Evolutionary conservation across 2,113 vertebrate genomes (phyloP).

Genomic region (Eptesicus fuscus): DNA sequence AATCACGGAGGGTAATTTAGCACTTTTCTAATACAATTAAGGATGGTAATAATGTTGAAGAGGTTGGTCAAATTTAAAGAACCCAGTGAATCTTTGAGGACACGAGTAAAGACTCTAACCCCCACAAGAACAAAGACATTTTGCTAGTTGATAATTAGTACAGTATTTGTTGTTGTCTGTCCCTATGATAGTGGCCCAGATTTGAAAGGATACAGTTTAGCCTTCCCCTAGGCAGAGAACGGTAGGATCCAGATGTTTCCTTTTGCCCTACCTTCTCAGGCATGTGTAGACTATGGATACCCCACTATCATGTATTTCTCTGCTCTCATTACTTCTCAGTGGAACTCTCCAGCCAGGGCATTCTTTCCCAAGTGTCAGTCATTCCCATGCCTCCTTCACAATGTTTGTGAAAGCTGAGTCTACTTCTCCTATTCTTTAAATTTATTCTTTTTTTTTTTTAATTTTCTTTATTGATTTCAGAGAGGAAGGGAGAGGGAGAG

Average conservation of each 20-base stretch:
- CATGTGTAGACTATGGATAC: neutral
- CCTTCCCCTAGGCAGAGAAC: neutral
- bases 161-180: neutral
- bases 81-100: slow-evolving; percentile 38
- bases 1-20: slow-evolving; percentile 72
- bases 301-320: neutral
- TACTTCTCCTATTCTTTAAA: neutral
- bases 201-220: neutral
- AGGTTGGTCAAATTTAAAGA: slow-evolving; percentile 54
- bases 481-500: no score
- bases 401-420: neutral
- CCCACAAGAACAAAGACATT: neutral
- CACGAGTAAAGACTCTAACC: neutral
- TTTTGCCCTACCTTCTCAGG: neutral
- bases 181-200: neutral
- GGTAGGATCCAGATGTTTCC: neutral
- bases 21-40: slow-evolving; percentile 29
- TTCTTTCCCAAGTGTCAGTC: neutral
- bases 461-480: no score
- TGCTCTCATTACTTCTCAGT: neutral
- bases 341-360: neutral
- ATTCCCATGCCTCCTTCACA: neutral
- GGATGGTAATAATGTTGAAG: slow-evolving; percentile 42
- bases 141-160: neutral
- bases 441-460: neutral